Base-by-base conservation (phyloP, 2,888 invertebrate species). In the Sabatieria punctata region DNA sequence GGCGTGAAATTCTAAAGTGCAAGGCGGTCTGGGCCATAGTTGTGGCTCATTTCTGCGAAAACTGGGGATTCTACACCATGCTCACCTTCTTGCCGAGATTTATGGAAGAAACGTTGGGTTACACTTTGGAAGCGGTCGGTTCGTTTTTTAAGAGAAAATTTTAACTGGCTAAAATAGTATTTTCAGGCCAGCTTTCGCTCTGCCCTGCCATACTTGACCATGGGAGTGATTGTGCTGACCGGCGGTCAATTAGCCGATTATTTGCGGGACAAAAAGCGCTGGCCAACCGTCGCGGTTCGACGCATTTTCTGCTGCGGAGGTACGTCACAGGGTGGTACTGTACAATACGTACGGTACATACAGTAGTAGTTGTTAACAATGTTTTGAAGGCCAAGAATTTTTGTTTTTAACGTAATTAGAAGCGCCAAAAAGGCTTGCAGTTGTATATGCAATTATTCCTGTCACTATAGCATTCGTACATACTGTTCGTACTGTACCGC, bases 181-280 rank as follows among this genome's bases (percentile, higher is more conserved):
- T 76, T 78, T 11, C 76, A 82, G 63, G 80, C 85, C 6, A 88
- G 88, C 2, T 78, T 80, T 61, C 65, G 85, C 45, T 79, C 86
- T 0, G 85, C 85, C 0, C 71, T 88, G 38, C 89, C 89, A 0
- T 89, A 89, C 64, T 67, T 88, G 19, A 79, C 80, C 1, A 86
- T 89, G 85, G 81, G 83, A 0, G 71, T 83, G 26, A 75, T 80
- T 21, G 71, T 86, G 6, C 82, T 80, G 58, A 69, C 78, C 52
- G 79, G 84, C 1, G 89, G 89, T 0, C 79, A 82, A 52, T 60
- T 83, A 21, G 85, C 86, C 0, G 89, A 89, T 71, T 77, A 77
- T 73, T 66, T 84, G 47, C 73, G 80, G 52, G 68, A 72, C 4
- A 75, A 73, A 50, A 73, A 76, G 22, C 68, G 76, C 39, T 63